Base-by-base conservation (phyloP, 2,888 invertebrate genomes). In the Mellilla xanthometata region DNA sequence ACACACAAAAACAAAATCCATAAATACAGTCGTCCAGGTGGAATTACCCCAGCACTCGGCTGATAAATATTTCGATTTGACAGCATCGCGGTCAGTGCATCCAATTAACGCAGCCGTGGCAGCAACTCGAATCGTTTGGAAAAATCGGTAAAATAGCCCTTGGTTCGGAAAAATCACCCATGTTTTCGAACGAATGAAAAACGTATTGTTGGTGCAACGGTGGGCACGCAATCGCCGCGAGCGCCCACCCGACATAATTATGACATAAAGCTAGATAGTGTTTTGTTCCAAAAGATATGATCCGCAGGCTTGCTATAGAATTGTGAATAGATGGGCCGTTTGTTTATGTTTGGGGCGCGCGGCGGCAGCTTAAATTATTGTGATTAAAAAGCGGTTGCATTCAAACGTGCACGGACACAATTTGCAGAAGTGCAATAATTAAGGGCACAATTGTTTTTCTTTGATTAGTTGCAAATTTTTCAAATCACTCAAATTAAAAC, bases 81-180 rank as follows among this genome's bases (percentile, higher is more conserved):
- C 61, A 61, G 65, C 65, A 63, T 66, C 67, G 77, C 78, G 82
- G 80, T 79, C 78, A 76, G 68, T 74, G 80, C 79, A 76, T 81
- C 79, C 83, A 84, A 84, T 85, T 83, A 81, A 76, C 72, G 67
- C 71, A 69, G 68, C 68, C 71, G 68, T 58, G 56, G 62, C 56
- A 27, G n/a, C 47, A 58, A 70, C 63, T 71, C 58, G 61, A 54
- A 38, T 52, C 65, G 68, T 68, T 35, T 30, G 27, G 27, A 40
- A 39, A 22, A 40, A 40, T 39, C 36, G 28, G 28, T 27, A 28
- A 36, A 40, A 28, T 29, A 30, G 15, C 30, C 24, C 30, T 30
- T 39, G 26, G 19, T 34, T 70, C 74, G 67, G 72, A 77, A 82
- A 81, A 82, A 77, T 72, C 58, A 54, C 59, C 52, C 60, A 52